Base-by-base conservation (phyloP, 2,888 invertebrate species). In the Ormyrus pomaceus region DNA sequence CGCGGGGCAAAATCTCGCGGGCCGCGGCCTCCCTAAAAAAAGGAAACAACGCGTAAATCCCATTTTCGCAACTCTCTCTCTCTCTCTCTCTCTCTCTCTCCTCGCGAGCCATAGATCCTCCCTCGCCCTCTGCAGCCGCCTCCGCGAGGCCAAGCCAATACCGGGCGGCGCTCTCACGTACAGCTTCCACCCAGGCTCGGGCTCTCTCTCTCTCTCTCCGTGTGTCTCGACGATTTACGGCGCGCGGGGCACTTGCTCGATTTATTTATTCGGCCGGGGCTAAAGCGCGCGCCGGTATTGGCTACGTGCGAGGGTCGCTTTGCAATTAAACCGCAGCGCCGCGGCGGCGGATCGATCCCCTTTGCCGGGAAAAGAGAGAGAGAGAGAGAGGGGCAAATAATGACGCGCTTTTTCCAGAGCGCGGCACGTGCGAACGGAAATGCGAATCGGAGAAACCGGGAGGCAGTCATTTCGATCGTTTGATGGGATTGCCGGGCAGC, bases 351-450 rank as follows among this genome's bases (percentile, higher is more conserved):
- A 19, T 19, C 19, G 19, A 19, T 19, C 19, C 19, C 19, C 19
- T 19, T 19, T 19, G 19, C 19, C 19, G 19, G 19, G 19, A 19
- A 19, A 19, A 19, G 19, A 19, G 19, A 19, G 1, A 19, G 46
- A 50, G 1, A 19, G 46, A 50, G 72, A 58, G 61, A 53, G 55
- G 62, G n/a, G 61, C 70, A 19, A 64, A 58, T 65, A 77, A 76
- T 76, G 61, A 76, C 10, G 51, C n/a, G 50, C 13, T 56, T 56
- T 56, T 56, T 56, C n/a, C 56, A 11, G 56, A n/a, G 11, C 56
- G 8, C 82, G 87, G 86, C 87, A 89, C 88, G 89, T 88, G 88
- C 87, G 86, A 87, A 85, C 85, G 86, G 84, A 87, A 88, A 87
- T 86, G 85, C 83, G 81, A 84, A 83, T 83, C 76, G 80, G 77